Evolutionary conservation across 92 coral and sea anemone genomes (phyloP), one percentile per base, ranked within the genome.

Genomic region (Bergia sp.): DNA sequence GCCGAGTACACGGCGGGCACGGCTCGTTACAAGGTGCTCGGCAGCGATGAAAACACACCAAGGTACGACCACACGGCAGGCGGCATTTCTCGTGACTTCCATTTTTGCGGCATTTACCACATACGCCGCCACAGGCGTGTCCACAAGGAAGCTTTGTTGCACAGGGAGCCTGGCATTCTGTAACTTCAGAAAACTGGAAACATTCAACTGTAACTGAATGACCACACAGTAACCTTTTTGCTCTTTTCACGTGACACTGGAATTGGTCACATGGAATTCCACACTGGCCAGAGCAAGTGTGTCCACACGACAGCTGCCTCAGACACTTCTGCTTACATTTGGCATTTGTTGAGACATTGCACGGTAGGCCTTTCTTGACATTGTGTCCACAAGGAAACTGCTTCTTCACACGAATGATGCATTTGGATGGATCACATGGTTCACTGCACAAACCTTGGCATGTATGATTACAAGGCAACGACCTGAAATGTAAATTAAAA

Each of bases 41-140:
- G 45, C 97, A 94, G 1, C 92, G 91, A 50, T 94, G 97, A 3
- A 94, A 92, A 75, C 97, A 94, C 76, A 94, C 92, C 0, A 94
- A 92, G 0, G 75, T 77, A 12, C 95, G 95, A 15, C 89, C 88
- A 69, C 96, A 94, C 20, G 90, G 93, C 2, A 57, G 77, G 40
- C 81, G 77, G 84, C 96, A 94, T 20, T 84, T 79, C 61, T 91
- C 90, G 76, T 94, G 97, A 41, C 82, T 85, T 15, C 87, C 94
- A 38, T 82, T 81, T 50, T 91, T 78, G 16, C 57, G 89, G 44
- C 95, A 94, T 0, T 37, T 75, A 5, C n/a, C n/a, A 41, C 95
- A 94, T 21, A 45, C 67, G 40, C 94, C 95, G 5, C 90, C 29
- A 73, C 97, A 94, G 36, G 41, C 9, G 69, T 94, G 96, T 20